Evolutionary conservation across 2,888 invertebrate species (phyloP).

Genomic region (Alsophila aescularia): DNA sequence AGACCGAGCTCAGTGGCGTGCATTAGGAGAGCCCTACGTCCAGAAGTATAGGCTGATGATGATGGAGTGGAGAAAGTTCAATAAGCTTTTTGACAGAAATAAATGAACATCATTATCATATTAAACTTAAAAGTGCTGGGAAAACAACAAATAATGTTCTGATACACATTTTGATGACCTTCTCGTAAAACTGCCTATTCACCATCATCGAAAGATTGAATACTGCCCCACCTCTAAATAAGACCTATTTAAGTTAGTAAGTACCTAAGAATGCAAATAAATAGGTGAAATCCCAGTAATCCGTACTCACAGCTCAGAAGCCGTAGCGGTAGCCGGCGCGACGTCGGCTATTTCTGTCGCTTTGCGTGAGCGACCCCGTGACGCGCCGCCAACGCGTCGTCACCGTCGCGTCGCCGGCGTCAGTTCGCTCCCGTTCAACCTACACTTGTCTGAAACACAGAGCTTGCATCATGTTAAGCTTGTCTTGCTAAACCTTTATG

Average conservation of each 20-base stretch:
- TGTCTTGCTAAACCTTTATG: too few relatives aligned
- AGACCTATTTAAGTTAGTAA: not conserved
- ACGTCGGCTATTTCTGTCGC: slow-evolving; percentile 6
- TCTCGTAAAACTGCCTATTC: not conserved
- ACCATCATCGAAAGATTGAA: not conserved
- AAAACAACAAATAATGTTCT: too few relatives aligned
- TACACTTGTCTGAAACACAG: not conserved
- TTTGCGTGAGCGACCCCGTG: not conserved
- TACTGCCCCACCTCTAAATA: not conserved
- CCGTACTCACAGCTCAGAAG: slow-evolving; percentile 16
- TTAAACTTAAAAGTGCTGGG: too few relatives aligned
- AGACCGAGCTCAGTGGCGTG: too few relatives aligned
- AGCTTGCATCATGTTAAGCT: too few relatives aligned
- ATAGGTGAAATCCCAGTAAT: slow-evolving; percentile 5
- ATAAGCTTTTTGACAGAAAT: too few relatives aligned
- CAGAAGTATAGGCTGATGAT: too few relatives aligned
- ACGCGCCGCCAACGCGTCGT: not conserved
- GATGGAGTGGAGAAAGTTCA: too few relatives aligned
- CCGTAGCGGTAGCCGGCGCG: slow-evolving; percentile 8
- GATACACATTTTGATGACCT: too few relatives aligned
- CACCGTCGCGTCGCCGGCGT: not conserved
- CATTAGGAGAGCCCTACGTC: too few relatives aligned
- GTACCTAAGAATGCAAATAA: not conserved
- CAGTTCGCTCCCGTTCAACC: not conserved
- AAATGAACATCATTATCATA: too few relatives aligned